Evolutionary conservation across 2,888 invertebrate genomes (phyloP), one percentile per base, ranked within the genome.

Genomic region (Acronicta psi): DNA sequence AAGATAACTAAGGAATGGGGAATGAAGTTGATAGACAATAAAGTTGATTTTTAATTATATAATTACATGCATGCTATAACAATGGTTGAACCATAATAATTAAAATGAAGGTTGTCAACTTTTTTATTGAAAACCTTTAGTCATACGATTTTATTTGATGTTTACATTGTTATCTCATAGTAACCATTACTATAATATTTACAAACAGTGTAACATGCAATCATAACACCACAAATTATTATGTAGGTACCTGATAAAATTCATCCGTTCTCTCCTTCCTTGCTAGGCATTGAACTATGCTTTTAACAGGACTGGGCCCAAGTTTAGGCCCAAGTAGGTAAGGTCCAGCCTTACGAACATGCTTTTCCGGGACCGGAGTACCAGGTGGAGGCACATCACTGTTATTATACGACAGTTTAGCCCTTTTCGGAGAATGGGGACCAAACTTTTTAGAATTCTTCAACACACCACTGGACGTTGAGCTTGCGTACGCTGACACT

Each of bases 281-380:
- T 7, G 96, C 97, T 64, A 97, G 89, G 88, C 96, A 97, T 79
- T 97, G 97, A 6, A 96, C 96, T 78, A 97, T 96, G 84, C 97
- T 96, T 83, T 96, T 95, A 0, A 97, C 97, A 13, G 97, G 97
- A 59, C 96, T 96, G 7, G 95, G 96, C 0, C 96, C 97, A 29
- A 96, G 89, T 71, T 96, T 94, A 23, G 97, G 96, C 2, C 97
- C 97, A 44, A 97, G 83, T 43, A 96, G 88, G 82, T 95, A 97
- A 37, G 96, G 95, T 0, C 97, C 97, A 66, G 96, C 96, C 79
- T 95, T 95, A 75, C 95, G 95, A 10, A 95, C 92, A 37, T 88
- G 85, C 69, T 94, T 94, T 13, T 94, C 92, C 54, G 94, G 92
- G 4, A 95, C 95, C 17, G 87, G 87, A 10, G 95, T 94, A 0